Evolutionary conservation across 2,888 invertebrate species (phyloP).

Genomic region (Disparrhopalites patrizii): DNA sequence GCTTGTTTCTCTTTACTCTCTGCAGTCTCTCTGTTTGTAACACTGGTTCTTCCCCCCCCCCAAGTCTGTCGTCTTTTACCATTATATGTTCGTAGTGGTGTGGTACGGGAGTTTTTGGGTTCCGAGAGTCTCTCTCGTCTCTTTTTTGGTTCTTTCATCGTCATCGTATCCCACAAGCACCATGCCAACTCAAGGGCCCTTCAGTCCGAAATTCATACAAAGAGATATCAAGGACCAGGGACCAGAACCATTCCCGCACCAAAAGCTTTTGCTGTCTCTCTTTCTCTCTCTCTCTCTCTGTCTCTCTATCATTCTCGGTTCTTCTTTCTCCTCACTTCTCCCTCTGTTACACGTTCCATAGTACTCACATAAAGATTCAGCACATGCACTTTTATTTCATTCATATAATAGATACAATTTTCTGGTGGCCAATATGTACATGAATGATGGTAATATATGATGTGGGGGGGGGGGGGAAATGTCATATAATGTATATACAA

Average conservation of each 20-base stretch:
- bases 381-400: not conserved
- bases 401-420: constrained; percentile 7
- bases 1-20: too few relatives aligned
- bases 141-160: constrained; percentile 26
- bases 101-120: too few relatives aligned
- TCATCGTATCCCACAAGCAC: constrained; percentile 39
- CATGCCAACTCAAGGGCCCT: constrained; percentile 48
- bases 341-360: too few relatives aligned
- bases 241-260: constrained; percentile 25
- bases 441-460: too few relatives aligned
- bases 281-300: constrained; percentile 3
- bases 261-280: constrained; percentile 13
- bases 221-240: constrained; percentile 46
- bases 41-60: too few relatives aligned
- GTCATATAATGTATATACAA: too few relatives aligned
- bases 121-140: constrained; percentile 6
- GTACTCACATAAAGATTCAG: not conserved
- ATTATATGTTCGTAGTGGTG: too few relatives aligned
- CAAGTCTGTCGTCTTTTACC: too few relatives aligned
- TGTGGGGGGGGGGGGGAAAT: too few relatives aligned
- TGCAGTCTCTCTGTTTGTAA: too few relatives aligned
- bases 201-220: constrained; percentile 49
- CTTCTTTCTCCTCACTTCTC: constrained; percentile 7
- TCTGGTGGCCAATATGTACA: not conserved
- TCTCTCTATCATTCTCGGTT: constrained; percentile 3